These are phyloP conservation scores for Scortum barcoo DNA, from an alignment of 2,113 vertebrate species.

Conservation along the genomic window DNA sequence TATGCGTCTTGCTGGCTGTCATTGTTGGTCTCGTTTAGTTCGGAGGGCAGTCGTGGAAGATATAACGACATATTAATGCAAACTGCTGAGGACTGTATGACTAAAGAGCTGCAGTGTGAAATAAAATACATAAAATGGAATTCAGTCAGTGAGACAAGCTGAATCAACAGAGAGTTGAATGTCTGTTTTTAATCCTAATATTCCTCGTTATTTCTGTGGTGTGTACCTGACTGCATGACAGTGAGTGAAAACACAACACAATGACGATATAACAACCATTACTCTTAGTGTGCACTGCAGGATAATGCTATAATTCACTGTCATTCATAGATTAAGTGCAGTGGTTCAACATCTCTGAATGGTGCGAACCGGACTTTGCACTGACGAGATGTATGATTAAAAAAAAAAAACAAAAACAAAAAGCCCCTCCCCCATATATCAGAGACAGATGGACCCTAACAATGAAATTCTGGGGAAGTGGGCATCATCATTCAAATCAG, in stretches of 20 bases:
- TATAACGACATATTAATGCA: background rate
- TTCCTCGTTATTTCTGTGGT: background rate
- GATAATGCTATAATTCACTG: background rate
- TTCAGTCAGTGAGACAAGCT: background rate
- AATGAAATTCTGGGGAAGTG: conserved; percentile 64
- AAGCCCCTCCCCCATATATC: conserved; percentile 64
- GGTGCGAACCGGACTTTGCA: conserved; percentile 12
- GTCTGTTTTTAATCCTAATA: background rate
- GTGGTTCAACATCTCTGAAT: background rate
- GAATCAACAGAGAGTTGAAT: background rate
- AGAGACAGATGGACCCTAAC: conserved; percentile 74
- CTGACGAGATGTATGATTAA: conserved; percentile 16
- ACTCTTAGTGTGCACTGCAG: background rate
- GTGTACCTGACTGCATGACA: background rate
- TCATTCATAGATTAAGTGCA: background rate
- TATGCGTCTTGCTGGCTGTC: background rate
- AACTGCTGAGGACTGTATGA: background rate
- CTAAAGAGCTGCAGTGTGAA: background rate
- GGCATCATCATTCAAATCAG: conserved; percentile 44
- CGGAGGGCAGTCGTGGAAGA: background rate
- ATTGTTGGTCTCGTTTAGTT: background rate
- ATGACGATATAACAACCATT: background rate
- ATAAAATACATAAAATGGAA: background rate
- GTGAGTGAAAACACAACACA: background rate
- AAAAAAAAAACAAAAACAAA: too few relatives aligned